Evolutionary conservation across 2,888 invertebrate genomes (phyloP), one percentile per base, ranked within the genome.

Genomic region (Gandaritis pyraliata): DNA sequence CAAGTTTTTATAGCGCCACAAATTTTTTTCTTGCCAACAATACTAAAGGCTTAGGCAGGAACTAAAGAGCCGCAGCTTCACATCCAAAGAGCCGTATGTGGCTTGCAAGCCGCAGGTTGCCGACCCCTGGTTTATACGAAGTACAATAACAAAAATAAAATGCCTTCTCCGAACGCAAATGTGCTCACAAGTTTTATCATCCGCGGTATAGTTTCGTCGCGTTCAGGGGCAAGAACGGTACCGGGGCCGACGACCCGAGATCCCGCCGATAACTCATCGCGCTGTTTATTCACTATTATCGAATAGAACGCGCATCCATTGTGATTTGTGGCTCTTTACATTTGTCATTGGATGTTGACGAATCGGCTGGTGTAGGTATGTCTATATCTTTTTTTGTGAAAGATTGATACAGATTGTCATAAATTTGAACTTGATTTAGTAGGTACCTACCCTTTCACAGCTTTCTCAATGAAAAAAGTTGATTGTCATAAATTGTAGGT

Each of bases 161-260:
- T 76, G 63, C 84, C 87, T 53, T 72, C 74, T 88, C 88, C 82
- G 76, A 69, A 57, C 15, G 15, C 4, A 39, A 41, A 54, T 33
- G 62, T 57, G 66, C 72, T 72, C 69, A 63, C 48, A 58, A 59
- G 8, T 55, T 77, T 71, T 29, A 41, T 64, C 57, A 61, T 75
- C 69, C 55, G 72, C 72, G 70, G 75, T 46, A 58, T 76, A 81
- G 87, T 87, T 88, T 88, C 81, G 88, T 86, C 85, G 86, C 83
- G 86, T 87, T 83, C 89, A 86, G 90, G 84, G 89, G 88, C 90
- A 87, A 88, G 87, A 91, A 91, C 91, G 90, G 91, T 88, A 90
- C 90, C 78, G 87, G 86, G 90, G 91, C 77, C 91, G 88, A 89
- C 87, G 92, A 92, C 91, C 92, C 84, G 83, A 86, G 88, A 89